Base-by-base conservation (phyloP, 2,797 vertebrate species). In the Vultur gryphus region DNA sequence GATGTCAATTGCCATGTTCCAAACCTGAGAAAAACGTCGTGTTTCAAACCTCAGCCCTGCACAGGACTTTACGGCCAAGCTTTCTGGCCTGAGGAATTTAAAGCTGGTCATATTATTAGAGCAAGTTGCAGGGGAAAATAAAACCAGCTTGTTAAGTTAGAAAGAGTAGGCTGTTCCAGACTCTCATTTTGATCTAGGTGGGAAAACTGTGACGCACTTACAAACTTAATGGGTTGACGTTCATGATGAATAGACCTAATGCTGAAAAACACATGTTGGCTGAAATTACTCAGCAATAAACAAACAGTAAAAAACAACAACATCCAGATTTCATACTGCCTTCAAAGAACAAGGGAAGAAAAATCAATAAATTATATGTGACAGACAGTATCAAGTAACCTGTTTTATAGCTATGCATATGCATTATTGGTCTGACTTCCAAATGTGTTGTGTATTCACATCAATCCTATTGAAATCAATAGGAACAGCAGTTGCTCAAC, bases 271-370 rank as follows among this genome's bases (percentile, higher is more conserved):
- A 96, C 84, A 95, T 93, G 91, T 91, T 93, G 92, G 66, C 77
- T 96, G 87, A 93, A 95, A 96, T 95, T 90, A 94, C 87, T 94
- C 79, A 88, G 91, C 91, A 96, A 94, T 94, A 96, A 97, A 96
- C 92, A 95, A 97, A 94, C 82, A 96, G 72, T 96, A 94, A 97
- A 96, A 96, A 66, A 24, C 87, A 96, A 89, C 67, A 97, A 87
- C 87, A 93, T 79, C 69, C 90, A 95, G 93, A 91, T 91, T 93
- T 95, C 96, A 90, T 79, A 59, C 43, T 70, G 66, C 58, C 82
- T 97, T 97, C 93, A 96, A 96, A 97, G 90, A 93, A 69, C 62
- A 41, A n/a, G 23, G 37, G 76, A 96, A 94, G 79, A 89, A 88
- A 95, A 87, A 72, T 35, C 72, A 90, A 70, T 78, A 95, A 93